Base-by-base conservation (phyloP, 1,140 invertebrate species). In the Atta cephalotes region DNA sequence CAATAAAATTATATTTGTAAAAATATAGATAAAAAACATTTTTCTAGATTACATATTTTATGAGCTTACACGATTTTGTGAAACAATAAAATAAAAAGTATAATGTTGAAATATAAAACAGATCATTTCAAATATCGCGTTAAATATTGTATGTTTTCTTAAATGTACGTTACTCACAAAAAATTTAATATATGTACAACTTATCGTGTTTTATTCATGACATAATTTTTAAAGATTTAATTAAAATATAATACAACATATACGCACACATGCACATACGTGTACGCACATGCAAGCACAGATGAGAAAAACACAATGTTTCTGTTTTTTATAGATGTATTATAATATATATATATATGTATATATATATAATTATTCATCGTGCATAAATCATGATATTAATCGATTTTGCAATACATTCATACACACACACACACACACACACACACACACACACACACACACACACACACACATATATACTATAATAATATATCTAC, bases 171-270 rank as follows among this genome's bases (percentile, higher is more conserved):
- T 71, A 49, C 12, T 49, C 16, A 16, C 7, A 65, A 71, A 71
- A 25, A 71, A 45, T 68, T 9, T 71, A 28, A 72, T 53, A 53
- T 31, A 72, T 16, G 45, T 49, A 49, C 14, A 58, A 45, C 10
- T 10, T 45, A 56, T n/a, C 7, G n/a, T 58, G 4, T n/a, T 72
- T 53, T 72, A 53, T 72, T 31, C 9, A 45, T 71, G 39, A 72
- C 6, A 53, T 74, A 53, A 74, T 21, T 25, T 74, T 58, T 72
- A 35, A 58, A 74, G 16, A 74, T 31, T 74, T 74, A 18, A 31
- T 18, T 56, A 74, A 71, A 71, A 45, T 45, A 51, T 72, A 72
- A n/a, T 53, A 58, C 51, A 74, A n/a, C n/a, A 56, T 14, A 35
- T 58, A 39, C 7, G 1, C 39, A 45, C 39, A 45, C 39, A 7